A percentile compares a stretch with the other conserved stretches of the same genome.
These are phyloP conservation scores for Pseudomyrmex sp. DNA, from an alignment of 1,140 invertebrate genomes.

Conservation along the genomic window DNA sequence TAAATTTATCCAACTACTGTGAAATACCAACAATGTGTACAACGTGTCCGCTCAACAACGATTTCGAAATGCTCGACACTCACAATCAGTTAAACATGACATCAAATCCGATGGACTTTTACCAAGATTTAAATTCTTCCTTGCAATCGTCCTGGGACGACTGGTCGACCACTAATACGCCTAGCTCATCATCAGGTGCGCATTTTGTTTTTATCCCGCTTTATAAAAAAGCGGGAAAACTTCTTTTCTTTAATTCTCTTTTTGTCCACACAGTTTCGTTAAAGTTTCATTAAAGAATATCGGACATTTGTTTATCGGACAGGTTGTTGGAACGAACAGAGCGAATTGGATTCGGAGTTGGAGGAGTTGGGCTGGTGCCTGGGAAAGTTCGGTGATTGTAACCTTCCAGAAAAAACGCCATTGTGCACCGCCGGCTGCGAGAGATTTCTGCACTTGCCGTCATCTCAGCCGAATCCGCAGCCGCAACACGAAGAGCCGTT, in stretches of 20 bases:
- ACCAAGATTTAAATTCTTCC: slow-evolving; percentile 79
- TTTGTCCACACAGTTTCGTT: not conserved
- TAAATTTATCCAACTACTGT: slow-evolving; percentile 75
- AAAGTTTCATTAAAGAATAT: slow-evolving; percentile 9
- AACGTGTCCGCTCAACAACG: slow-evolving; percentile 73
- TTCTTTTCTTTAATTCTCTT: too few relatives aligned
- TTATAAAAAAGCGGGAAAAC: not conserved
- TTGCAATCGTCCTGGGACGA: slow-evolving; percentile 80
- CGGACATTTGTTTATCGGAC: not conserved
- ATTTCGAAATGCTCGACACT: slow-evolving; percentile 74
- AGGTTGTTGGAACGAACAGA: slow-evolving; percentile 78
- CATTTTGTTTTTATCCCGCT: not conserved
- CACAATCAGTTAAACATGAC: slow-evolving; percentile 63
- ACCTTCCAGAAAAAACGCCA: slow-evolving; percentile 83
- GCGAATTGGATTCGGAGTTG: slow-evolving; percentile 80
- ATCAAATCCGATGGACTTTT: slow-evolving; percentile 73
- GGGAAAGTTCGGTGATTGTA: slow-evolving; percentile 79
- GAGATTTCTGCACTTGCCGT: slow-evolving; percentile 82
- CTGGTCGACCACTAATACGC: slow-evolving; percentile 75
- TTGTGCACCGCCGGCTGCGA: slow-evolving; percentile 84
- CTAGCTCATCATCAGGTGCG: slow-evolving; percentile 62
- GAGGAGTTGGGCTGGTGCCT: slow-evolving; percentile 79
- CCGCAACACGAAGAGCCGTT: slow-evolving; percentile 80
- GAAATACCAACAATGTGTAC: slow-evolving; percentile 70
- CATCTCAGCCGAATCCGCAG: slow-evolving; percentile 76